Base-by-base conservation (phyloP, 2,888 invertebrate genomes). In the Orchestes rusci region DNA sequence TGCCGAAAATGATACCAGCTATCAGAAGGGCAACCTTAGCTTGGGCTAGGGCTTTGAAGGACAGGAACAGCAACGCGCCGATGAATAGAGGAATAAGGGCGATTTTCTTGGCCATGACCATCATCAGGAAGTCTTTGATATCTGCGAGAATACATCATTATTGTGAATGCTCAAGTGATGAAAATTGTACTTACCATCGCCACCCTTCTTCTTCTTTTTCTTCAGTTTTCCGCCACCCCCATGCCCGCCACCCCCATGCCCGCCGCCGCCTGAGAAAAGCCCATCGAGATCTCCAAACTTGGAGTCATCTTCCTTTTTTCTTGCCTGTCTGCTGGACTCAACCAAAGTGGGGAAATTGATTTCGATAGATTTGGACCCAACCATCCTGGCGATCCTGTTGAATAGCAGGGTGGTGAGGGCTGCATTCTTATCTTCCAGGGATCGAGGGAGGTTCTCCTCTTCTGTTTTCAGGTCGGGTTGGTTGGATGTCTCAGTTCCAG, bases 51-150 rank as follows among this genome's bases (percentile, higher is more conserved):
- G 89, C 89, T 64, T 90, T 90, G 38, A 88, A 87, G 7, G 89
- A 88, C 51, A 89, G 63, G 18, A 88, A 67, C 71, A 87, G 89
- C 4, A 90, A 73, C 8, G 81, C 82, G 27, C 84, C 87, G 57
- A 89, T 83, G 5, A 83, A 84, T 2, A 88, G 63, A 0, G 89
- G 89, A 17, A 88, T 74, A 74, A 89, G 70, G 2, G 85, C 84
- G 15, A 83, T 81, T 78, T 87, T 80, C 66, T 89, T 89, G 77
- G 86, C 87, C 4, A 82, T 82, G 53, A 82, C 77, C 7, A 85
- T 86, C 84, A 87, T 87, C 80, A 87, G 83, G 79, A 84, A 85
- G 28, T 82, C 78, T 84, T 88, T 85, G 83, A 49, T 28, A 16
- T 34, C 45, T 42, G 17, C 16, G 13, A 32, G 19, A 32, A 42